Evolutionary conservation across 2,797 vertebrate genomes (phyloP), one percentile per base, ranked within the genome.

Genomic region (Staurois parvus): DNA sequence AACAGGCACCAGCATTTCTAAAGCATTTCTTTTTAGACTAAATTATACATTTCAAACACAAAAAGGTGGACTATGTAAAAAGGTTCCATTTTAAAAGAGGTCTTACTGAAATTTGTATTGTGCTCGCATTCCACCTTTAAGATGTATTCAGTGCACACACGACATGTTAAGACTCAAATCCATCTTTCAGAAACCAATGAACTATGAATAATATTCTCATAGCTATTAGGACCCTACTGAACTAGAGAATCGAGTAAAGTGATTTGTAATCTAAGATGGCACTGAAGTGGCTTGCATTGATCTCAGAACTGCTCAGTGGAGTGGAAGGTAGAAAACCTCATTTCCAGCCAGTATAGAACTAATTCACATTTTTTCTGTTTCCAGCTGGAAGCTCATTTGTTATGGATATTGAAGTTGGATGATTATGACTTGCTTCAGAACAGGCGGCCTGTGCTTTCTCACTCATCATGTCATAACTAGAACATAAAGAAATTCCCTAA

Each of bases 211-310:
- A 42, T 84, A 62, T 40, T 67, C 72, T 34, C 75, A 64, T 70
- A 59, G 42, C 74, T 8, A 84, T 72, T 73, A 78, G 74, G 13
- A 64, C 70, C 30, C 21, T 73, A 59, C 34, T 15, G 10, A 59
- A 64, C 52, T 59, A 32, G 19, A 67, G 30, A 79, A 84, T 72
- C 56, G 45, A 79, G 28, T 52, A 66, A 40, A 72, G 69, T 73
- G 76, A 69, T 79, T 84, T 73, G 68, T 72, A 79, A 84, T 84
- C 4, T 72, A 78, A 79, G 69, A 70, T 85, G 66, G 48, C 59
- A 68, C 76, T 64, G 59, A 24, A 45, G 76, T 64, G 62, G 66
- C 69, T 67, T 29, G 17, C 77, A 79, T 79, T 74, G 83, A 79
- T 85, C 59, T 67, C 48, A 29, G 48, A 64, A 73, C 69, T 66